Conservation (phyloP, 2,113 vertebrate genomes). For the Progne subis region DNA sequence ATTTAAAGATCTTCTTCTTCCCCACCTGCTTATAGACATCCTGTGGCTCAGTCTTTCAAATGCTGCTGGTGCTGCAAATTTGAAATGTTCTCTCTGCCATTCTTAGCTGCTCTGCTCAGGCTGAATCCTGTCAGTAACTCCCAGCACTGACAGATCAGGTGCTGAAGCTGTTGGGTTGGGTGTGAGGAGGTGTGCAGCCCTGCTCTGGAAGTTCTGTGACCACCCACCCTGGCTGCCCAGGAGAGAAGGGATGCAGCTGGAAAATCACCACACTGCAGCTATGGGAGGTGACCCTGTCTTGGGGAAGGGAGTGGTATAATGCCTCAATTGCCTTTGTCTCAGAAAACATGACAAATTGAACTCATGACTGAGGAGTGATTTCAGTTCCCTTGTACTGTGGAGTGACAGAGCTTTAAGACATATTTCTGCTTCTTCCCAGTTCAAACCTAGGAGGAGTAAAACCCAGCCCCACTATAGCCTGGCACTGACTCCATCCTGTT, state of each 20-base stretch:
- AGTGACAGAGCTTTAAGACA: not conserved
- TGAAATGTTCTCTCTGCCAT: not conserved
- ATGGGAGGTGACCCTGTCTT: not conserved
- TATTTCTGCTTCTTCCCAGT: not conserved
- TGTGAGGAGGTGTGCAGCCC: not conserved
- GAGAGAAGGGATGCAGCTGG: not conserved
- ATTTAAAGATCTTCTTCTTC: not conserved
- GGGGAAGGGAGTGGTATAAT: not conserved
- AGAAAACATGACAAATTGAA: not conserved
- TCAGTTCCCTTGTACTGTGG: not conserved
- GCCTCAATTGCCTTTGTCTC: not conserved
- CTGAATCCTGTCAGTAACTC: not conserved
- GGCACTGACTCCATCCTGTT: not conserved
- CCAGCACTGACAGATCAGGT: not conserved
- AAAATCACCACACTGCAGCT: not conserved
- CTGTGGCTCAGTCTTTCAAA: not conserved
- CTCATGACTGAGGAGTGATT: not conserved
- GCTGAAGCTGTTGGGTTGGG: not conserved
- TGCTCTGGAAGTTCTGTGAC: not conserved
- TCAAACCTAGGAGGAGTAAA: not conserved
- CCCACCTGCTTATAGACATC: not conserved
- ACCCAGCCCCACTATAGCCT: not conserved
- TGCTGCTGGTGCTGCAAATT: not conserved
- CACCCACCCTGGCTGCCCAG: not conserved
- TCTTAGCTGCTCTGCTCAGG: not conserved